Evolutionary conservation across 2,797 vertebrate genomes (phyloP).

Genomic region (Notoglanidium macrostoma): DNA sequence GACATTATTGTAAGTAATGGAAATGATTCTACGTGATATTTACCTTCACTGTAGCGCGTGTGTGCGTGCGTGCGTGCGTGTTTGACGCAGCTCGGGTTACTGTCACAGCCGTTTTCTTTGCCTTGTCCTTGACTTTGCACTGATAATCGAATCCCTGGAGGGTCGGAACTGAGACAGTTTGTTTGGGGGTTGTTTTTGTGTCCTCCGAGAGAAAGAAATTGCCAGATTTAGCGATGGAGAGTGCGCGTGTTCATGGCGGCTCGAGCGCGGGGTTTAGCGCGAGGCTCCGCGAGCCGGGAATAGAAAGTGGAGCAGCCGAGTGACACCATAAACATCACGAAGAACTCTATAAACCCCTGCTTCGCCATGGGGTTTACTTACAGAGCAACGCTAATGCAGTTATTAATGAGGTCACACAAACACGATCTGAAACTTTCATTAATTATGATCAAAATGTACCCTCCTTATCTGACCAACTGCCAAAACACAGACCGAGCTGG

Average conservation of each 20-base stretch:
- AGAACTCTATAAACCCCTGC: conserved; percentile 9
- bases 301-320: conserved; percentile 50
- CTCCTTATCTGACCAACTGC: not conserved
- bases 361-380: not conserved
- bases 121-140: conserved; percentile 38
- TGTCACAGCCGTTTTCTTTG: not conserved
- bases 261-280: conserved; percentile 51
- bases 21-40: not conserved
- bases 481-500: not conserved
- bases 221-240: conserved; percentile 38
- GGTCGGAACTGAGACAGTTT: conserved; percentile 23
- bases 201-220: conserved; percentile 9
- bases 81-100: not conserved
- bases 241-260: conserved; percentile 40
- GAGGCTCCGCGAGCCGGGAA: conserved; percentile 48
- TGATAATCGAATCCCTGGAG: conserved; percentile 11
- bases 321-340: conserved; percentile 7
- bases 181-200: conserved; percentile 24
- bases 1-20: not conserved
- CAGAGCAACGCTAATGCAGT: not conserved
- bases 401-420: not conserved
- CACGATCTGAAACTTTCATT: not conserved
- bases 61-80: too few relatives aligned
- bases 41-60: not conserved
- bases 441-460: not conserved